Evolutionary conservation across 2,888 invertebrate genomes (phyloP).

Genomic region (Megamerina dolium): DNA sequence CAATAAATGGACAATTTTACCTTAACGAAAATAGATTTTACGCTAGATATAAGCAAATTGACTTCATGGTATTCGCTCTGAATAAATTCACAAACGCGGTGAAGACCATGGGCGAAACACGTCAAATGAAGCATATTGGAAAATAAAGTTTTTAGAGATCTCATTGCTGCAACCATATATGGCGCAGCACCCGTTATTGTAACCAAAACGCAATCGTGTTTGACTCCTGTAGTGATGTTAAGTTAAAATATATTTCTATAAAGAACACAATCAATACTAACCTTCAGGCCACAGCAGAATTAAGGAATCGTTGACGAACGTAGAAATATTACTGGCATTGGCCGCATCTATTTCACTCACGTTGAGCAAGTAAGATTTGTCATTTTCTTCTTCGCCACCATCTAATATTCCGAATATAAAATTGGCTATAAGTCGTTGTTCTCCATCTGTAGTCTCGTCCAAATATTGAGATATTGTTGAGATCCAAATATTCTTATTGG

Average conservation of each 20-base stretch:
- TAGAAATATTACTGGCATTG: constrained; percentile 1
- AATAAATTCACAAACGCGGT: not conserved
- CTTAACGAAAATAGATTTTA: constrained; percentile 1
- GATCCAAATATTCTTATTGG: too few relatives aligned
- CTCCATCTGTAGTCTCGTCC: too few relatives aligned
- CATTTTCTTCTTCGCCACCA: not conserved
- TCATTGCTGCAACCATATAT: constrained; percentile 1
- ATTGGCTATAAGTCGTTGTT: not conserved
- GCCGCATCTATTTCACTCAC: not conserved
- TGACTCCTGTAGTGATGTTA: not conserved
- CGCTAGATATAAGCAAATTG: not conserved
- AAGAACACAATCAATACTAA: constrained; percentile 1
- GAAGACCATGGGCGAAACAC: not conserved
- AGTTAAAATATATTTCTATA: not conserved
- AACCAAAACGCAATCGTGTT: not conserved
- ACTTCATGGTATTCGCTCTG: not conserved
- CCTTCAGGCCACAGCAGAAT: constrained; percentile 1
- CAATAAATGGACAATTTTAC: too few relatives aligned
- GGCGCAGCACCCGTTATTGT: not conserved
- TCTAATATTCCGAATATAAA: not conserved
- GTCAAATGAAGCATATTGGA: not conserved
- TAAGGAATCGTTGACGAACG: constrained; percentile 1
- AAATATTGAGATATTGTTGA: too few relatives aligned
- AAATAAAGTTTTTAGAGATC: not conserved
- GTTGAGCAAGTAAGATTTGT: not conserved